Conservation (phyloP, 2,888 invertebrate genomes). For the Phania funesta region DNA sequence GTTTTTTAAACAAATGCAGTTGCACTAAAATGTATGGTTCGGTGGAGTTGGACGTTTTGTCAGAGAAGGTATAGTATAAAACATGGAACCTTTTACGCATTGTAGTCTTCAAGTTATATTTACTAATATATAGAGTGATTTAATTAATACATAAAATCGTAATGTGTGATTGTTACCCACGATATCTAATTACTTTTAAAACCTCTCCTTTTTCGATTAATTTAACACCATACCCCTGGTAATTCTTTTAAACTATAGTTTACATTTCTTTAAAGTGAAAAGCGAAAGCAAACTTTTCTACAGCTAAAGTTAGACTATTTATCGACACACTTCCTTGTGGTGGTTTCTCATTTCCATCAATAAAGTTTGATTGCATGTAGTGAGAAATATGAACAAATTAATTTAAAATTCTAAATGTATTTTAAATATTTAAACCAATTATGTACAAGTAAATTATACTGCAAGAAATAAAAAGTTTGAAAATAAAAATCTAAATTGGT, state of each 20-base stretch:
- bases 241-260: neutral
- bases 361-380: constrained; percentile 22
- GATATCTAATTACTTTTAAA: neutral
- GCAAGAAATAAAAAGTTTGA: too few species aligned
- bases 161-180: too few species aligned
- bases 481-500: neutral
- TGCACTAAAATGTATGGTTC: too few species aligned
- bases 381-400: constrained; percentile 29
- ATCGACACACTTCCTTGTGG: neutral
- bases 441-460: neutral
- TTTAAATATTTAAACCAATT: constrained; percentile 45
- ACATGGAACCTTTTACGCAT: too few species aligned
- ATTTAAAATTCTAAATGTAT: constrained; percentile 35
- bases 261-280: neutral
- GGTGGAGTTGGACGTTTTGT: too few species aligned
- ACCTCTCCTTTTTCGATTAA: neutral
- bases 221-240: neutral
- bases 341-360: constrained; percentile 42
- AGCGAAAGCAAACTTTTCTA: neutral
- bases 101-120: too few species aligned
- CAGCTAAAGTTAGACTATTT: neutral
- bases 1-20: too few species aligned
- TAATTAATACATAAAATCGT: too few species aligned
- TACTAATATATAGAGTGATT: too few species aligned
- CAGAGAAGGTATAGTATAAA: too few species aligned